phyloP scores from a whole-genome alignment of 2,888 invertebrate species.

The Lasioglossum pauxillum region DNA sequence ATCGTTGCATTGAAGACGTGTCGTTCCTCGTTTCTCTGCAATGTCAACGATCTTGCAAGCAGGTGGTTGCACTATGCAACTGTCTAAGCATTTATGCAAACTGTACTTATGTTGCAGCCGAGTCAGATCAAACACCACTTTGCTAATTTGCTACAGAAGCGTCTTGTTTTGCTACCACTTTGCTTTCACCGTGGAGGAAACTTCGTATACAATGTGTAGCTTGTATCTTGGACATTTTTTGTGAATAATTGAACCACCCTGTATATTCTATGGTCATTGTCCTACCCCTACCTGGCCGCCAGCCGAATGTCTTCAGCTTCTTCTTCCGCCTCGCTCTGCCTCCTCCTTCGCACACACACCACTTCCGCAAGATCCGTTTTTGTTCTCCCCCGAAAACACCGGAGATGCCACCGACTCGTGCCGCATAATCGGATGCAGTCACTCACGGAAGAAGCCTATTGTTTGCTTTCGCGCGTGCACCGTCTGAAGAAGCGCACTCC shows the following conservation, averaged over 20 bases:
- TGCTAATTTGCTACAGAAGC: neutral
- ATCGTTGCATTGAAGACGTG: neutral
- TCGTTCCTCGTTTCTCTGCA: neutral
- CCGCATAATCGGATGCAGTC: conserved; percentile 51
- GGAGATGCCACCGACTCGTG: conserved; percentile 42
- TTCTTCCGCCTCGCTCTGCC: neutral
- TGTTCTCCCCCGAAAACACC: conserved; percentile 52
- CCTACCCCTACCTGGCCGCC: conserved; percentile 54
- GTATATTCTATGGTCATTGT: conserved; percentile 65
- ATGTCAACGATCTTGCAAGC: neutral
- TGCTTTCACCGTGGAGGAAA: neutral
- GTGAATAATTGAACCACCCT: neutral
- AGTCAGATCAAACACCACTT: neutral
- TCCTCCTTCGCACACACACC: conserved; percentile 25
- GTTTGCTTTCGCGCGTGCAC: conserved; percentile 40
- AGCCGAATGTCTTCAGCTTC: conserved; percentile 40
- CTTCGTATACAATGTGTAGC: too few species aligned
- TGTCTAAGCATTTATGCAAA: neutral
- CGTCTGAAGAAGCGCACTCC: conserved; percentile 12
- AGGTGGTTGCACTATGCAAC: neutral
- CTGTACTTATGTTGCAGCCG: neutral
- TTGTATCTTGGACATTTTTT: neutral
- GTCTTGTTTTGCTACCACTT: neutral
- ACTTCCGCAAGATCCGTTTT: conserved; percentile 56
- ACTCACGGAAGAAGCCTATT: conserved; percentile 51